phyloP scores from a whole-genome alignment of 2,888 invertebrate genomes.

The Galeopsomyia nigrocyanea region DNA sequence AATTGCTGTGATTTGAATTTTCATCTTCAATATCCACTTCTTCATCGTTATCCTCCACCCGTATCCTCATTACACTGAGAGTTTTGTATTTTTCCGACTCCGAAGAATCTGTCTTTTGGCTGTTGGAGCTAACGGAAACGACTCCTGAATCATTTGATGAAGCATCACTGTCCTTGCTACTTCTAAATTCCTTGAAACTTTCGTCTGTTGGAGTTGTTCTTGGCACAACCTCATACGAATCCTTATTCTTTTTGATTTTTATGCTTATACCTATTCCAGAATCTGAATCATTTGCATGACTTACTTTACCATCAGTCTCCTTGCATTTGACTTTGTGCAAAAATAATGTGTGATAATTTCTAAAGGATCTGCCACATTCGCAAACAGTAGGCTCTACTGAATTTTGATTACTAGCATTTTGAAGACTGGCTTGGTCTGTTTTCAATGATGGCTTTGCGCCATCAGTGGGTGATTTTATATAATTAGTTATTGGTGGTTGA shows the following conservation, averaged over 20 bases:
- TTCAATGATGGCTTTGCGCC: neutral
- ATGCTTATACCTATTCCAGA: slow-evolving; percentile 63
- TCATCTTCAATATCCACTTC: slow-evolving; percentile 59
- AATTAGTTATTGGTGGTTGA: slow-evolving; percentile 27
- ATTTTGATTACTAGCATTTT: neutral
- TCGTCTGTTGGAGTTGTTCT: slow-evolving; percentile 54
- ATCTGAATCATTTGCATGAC: slow-evolving; percentile 57
- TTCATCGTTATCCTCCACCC: slow-evolving; percentile 56
- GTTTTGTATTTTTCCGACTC: slow-evolving; percentile 51
- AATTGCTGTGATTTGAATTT: slow-evolving; percentile 26
- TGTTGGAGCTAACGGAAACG: slow-evolving; percentile 41
- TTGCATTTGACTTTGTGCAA: slow-evolving; percentile 58
- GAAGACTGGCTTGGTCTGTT: neutral
- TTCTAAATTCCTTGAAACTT: slow-evolving; percentile 46
- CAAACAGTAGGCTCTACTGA: slow-evolving; percentile 48
- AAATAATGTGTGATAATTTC: slow-evolving; percentile 57
- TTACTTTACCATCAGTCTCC: slow-evolving; percentile 18
- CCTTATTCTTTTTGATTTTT: slow-evolving; percentile 63
- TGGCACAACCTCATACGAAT: slow-evolving; percentile 64
- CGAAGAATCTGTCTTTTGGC: slow-evolving; percentile 26
- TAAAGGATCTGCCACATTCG: slow-evolving; percentile 59
- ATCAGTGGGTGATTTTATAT: slow-evolving; percentile 13
- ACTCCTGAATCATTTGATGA: slow-evolving; percentile 50
- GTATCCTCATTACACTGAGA: slow-evolving; percentile 55
- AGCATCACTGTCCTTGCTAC: slow-evolving; percentile 45